Conservation (phyloP, 1,140 invertebrate genomes). For the Atta cephalotes region DNA sequence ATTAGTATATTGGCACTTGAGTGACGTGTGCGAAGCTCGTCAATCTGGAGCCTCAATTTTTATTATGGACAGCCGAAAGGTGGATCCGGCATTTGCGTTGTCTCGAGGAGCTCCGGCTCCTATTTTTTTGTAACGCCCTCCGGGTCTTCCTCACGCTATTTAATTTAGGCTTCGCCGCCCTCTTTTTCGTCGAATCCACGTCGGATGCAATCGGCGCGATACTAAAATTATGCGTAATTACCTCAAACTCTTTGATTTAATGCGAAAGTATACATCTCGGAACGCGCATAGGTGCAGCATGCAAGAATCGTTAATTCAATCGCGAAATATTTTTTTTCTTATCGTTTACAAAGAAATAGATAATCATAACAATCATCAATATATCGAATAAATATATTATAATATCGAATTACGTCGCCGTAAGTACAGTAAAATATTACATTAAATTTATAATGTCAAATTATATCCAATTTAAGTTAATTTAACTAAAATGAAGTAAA, state of each 20-base stretch:
- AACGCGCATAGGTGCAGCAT: background rate
- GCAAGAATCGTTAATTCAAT: slow-evolving; percentile 8
- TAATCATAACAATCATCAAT: background rate
- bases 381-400: background rate
- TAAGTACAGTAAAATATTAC: background rate
- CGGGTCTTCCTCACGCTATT: slow-evolving; percentile 22
- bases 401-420: background rate
- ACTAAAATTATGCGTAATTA: slow-evolving; percentile 46
- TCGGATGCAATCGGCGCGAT: slow-evolving; percentile 20
- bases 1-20: slow-evolving; percentile 40
- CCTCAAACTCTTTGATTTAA: slow-evolving; percentile 14
- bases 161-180: slow-evolving; percentile 53
- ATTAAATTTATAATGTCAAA: too few species aligned
- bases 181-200: slow-evolving; percentile 40
- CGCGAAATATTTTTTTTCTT: background rate
- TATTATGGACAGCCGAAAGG: background rate
- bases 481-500: too few species aligned
- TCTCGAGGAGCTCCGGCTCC: background rate
- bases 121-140: background rate
- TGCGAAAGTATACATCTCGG: slow-evolving; percentile 8
- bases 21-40: slow-evolving; percentile 29
- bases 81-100: background rate
- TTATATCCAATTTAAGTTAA: too few species aligned
- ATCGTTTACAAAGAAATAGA: background rate
- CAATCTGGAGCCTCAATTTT: slow-evolving; percentile 35